A percentile compares a stretch with the other conserved stretches of the same genome.
Evolutionary conservation across 2,888 invertebrate genomes (phyloP).

Genomic region (Cephus rjabovi): DNA sequence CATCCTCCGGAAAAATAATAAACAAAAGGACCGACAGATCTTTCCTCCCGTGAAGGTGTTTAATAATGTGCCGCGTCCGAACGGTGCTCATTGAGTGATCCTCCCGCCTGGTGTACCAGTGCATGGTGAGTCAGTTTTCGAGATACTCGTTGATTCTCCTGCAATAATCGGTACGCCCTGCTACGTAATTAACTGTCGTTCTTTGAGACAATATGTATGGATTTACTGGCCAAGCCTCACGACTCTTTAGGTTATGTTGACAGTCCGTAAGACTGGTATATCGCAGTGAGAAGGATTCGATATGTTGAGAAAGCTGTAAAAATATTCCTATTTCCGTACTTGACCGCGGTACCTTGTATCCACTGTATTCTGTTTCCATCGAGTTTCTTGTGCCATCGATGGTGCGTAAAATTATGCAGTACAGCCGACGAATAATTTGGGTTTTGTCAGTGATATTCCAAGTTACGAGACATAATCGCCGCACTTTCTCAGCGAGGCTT

Average conservation of each 20-base stretch:
- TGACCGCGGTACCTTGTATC: background rate
- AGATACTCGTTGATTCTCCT: background rate
- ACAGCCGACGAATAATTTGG: too few species aligned
- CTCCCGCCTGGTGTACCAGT: conserved; percentile 32
- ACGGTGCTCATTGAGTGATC: conserved; percentile 37
- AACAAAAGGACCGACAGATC: conserved; percentile 48
- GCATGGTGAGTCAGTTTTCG: conserved; percentile 37
- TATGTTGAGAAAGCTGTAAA: conserved; percentile 20
- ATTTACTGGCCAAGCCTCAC: conserved; percentile 12
- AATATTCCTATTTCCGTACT: conserved; percentile 12
- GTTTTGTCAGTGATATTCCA: background rate
- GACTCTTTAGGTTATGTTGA: conserved; percentile 46
- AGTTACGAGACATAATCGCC: background rate
- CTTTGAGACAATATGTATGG: background rate
- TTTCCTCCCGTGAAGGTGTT: conserved; percentile 32
- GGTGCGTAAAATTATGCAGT: background rate
- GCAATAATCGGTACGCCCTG: too few species aligned
- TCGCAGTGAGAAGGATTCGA: conserved; percentile 17
- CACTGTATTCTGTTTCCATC: background rate
- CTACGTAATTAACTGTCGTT: too few species aligned
- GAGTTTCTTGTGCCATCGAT: background rate
- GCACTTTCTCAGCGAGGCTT: background rate
- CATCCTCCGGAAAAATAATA: conserved; percentile 49
- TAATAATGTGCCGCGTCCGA: conserved; percentile 39
- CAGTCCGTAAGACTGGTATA: conserved; percentile 13